phyloP scores from a whole-genome alignment of 2,113 vertebrate genomes.

The Chloebia gouldiae region DNA sequence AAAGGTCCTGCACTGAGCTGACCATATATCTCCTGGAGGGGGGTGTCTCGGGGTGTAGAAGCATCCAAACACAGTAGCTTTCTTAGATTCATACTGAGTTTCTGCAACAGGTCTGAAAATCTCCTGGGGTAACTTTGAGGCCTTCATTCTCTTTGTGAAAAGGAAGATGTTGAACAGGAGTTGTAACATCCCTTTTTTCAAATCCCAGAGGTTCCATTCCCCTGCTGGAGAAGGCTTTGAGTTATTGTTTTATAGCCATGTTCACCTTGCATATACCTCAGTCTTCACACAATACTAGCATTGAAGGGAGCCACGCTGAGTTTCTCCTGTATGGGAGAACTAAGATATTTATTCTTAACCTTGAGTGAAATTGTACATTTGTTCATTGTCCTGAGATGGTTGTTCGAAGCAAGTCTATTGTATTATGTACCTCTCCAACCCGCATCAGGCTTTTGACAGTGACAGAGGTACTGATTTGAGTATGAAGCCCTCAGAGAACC shows the following conservation, averaged over 20 bases:
- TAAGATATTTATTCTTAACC: neutral
- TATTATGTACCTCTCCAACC: neutral
- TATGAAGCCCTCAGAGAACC: neutral
- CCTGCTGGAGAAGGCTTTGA: slow-evolving; percentile 44
- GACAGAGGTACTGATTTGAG: neutral
- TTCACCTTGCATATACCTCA: slow-evolving; percentile 37
- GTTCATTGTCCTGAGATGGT: neutral
- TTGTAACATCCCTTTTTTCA: neutral
- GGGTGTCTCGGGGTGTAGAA: neutral
- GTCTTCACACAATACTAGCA: slow-evolving; percentile 9
- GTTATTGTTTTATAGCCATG: slow-evolving; percentile 24
- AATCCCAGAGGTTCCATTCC: neutral
- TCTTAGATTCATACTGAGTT: neutral
- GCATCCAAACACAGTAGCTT: neutral
- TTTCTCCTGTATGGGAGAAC: neutral
- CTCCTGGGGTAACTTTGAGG: neutral
- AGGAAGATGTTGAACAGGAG: neutral
- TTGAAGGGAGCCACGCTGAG: neutral
- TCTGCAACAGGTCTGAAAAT: neutral
- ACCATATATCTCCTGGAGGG: neutral
- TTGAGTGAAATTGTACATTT: neutral
- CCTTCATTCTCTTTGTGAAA: neutral
- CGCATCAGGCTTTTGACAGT: neutral
- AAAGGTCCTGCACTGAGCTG: neutral
- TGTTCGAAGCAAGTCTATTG: neutral